Evolutionary conservation across 30 jellyfish, hydroid and myxozoan genomes (phyloP), one percentile per base, ranked within the genome.

Genomic region (Aurelia aurita complex sp. Pacific): DNA sequence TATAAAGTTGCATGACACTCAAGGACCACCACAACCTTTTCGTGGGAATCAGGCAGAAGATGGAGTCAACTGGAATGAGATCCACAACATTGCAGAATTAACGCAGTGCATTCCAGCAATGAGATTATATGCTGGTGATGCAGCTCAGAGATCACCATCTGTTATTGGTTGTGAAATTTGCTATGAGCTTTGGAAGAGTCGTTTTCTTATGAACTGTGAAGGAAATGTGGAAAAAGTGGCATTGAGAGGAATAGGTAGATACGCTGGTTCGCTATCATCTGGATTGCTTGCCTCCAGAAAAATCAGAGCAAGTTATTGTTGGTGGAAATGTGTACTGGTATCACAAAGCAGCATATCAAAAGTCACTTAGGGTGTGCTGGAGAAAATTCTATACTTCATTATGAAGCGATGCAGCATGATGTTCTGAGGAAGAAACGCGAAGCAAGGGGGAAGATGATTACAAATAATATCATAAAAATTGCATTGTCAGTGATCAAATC

Each of bases 401-500:
- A 38, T 52, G 55, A 74, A 54, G 84, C 70, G 3, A 19, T 71
- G 5, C 84, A 74, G 52, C 72, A 74, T 74, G 71, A 46, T 15
- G 19, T 13, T 8, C 36, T 52, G 42, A 52, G 52, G 29, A 54
- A 50, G 35, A 74, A 74, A 54, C 40, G 84, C 3, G 84, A 74
- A 74, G 71, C 84, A 12, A 46, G 84, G 23, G 53, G 72, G 10
- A 23, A 54, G 71, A 77, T 34, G 52, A 67, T 77, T 6, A 43
- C 88, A 10, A 51, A 77, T 35, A 77, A 61, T 53, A 34, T 77
- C 7, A 18, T 77, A 10, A 23, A 36, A 34, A 77, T 77, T 29
- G 88, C 88, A 10, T 43, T 64, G 38, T 51, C 60, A 59, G 78
- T 77, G 42, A 64, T 77, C 67, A 62, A 77, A 46, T 13, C 88